These are phyloP conservation scores for Heptranchias perlo DNA, from an alignment of 2,113 vertebrate genomes.

Conservation along the genomic window DNA sequence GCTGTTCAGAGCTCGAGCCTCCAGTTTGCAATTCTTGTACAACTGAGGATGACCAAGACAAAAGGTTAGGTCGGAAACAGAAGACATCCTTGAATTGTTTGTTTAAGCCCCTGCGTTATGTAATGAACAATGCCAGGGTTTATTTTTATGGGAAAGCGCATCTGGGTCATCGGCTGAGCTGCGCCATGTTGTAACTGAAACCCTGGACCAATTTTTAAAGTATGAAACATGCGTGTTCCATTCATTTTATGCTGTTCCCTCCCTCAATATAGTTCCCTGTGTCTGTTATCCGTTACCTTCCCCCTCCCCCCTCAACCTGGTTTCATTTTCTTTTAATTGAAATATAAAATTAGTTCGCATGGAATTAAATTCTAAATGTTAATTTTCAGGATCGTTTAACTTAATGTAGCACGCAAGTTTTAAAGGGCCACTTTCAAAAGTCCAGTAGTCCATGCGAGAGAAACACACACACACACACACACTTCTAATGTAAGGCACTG, in stretches of 20 bases:
- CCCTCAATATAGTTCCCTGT: neutral
- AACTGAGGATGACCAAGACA: neutral
- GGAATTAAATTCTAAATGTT: neutral
- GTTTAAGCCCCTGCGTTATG: neutral
- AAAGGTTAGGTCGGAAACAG: neutral
- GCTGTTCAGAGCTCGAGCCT: neutral
- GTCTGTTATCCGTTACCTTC: neutral
- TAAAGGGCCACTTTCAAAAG: neutral
- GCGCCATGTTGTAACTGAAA: neutral
- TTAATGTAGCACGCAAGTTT: neutral
- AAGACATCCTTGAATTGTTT: neutral
- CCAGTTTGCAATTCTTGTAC: neutral
- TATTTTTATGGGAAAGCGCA: neutral
- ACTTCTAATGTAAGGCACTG: neutral
- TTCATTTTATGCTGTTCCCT: neutral
- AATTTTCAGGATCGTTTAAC: neutral
- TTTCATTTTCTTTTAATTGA: neutral
- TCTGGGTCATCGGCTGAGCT: neutral
- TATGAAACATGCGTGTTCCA: too few relatives aligned
- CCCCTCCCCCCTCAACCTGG: neutral
- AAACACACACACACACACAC: neutral
- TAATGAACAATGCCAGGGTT: neutral
- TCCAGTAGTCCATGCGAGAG: neutral
- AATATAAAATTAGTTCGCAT: neutral
- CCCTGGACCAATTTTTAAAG: neutral